Evolutionary conservation across 2,113 vertebrate genomes (phyloP), one percentile per base, ranked within the genome.

Genomic region (Rhinoptilus africanus): DNA sequence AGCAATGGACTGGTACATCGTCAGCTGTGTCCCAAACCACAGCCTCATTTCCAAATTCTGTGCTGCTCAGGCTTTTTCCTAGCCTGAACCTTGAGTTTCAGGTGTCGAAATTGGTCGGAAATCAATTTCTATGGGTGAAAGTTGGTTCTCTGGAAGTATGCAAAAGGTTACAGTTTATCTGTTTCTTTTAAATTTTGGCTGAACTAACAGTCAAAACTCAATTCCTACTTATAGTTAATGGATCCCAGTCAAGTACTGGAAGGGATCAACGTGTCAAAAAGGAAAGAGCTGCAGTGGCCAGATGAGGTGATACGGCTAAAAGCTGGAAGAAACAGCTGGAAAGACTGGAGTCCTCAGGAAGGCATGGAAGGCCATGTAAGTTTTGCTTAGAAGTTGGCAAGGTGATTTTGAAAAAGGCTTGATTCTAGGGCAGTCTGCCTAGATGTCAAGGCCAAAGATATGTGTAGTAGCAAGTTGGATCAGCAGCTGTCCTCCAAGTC

Each of bases 331-430:
- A 99, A 98, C 97, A 99, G 98, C 98, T 99, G 99, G 99, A 99
- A 99, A 97, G 99, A 99, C 96, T 99, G 99, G 99, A 99, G 98
- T 98, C 99, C 99, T 94, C 97, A 98, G 92, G 99, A 99, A 98
- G 99, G 99, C 98, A 99, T 99, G 99, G 99, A 99, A 98, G 99
- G 99, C 98, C 99, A 99, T 97, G 99, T 99, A 96, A 99, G 99
- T 98, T 89, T 88, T 93, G 48, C 62, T 89, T 82, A 63, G 48
- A 76, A 88, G n/a, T 50, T 63, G 50, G 45, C 48, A 87, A 92
- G 64, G 39, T 83, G 45, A 72, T 28, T 60, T 43, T 47, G 21
- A 74, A 71, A 78, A 75, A 47, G 48, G 41, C 56, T 68, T 68
- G 69, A 14, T 82, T 77, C 20, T 75, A 0, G 68, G 53, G 22